Percentiles rank a stretch among this genome's conserved stretches.
Conservation (phyloP, 2,113 vertebrate species). For the Cranoglanis bouderius region DNA sequence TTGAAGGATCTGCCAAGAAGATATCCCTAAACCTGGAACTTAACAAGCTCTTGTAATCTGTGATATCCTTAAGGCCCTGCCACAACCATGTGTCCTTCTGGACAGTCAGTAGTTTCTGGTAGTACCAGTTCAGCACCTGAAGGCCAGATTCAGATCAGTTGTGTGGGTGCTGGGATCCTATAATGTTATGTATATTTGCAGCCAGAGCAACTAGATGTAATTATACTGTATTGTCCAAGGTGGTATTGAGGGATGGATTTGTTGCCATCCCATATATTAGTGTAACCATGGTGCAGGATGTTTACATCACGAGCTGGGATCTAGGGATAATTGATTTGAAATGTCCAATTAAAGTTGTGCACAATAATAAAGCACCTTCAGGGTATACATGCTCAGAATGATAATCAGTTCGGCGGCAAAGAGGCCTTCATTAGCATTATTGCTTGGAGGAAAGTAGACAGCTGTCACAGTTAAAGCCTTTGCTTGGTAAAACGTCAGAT, state of each 20-base stretch:
- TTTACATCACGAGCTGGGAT: constrained; percentile 11
- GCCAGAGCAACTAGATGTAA: background rate
- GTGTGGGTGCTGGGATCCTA: background rate
- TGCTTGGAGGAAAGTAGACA: background rate
- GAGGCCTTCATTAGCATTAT: constrained; percentile 10
- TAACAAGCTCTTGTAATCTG: too few species aligned
- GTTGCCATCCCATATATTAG: background rate
- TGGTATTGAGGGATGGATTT: background rate
- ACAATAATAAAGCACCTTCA: background rate
- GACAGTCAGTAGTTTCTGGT: background rate
- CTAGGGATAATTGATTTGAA: constrained; percentile 3
- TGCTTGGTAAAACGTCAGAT: background rate
- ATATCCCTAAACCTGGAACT: background rate
- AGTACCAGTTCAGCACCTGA: background rate
- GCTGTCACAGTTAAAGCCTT: background rate
- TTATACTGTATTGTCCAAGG: background rate
- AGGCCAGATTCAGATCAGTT: background rate
- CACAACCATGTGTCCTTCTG: background rate
- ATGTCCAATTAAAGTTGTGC: constrained; percentile 19
- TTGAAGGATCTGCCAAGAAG: background rate
- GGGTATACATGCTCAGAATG: background rate
- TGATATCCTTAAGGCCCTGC: background rate
- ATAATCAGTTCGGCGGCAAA: background rate
- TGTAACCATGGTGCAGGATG: background rate
- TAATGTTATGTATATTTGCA: background rate